Conservation (phyloP, 1,140 invertebrate species). For the Tribolium castaneum region DNA sequence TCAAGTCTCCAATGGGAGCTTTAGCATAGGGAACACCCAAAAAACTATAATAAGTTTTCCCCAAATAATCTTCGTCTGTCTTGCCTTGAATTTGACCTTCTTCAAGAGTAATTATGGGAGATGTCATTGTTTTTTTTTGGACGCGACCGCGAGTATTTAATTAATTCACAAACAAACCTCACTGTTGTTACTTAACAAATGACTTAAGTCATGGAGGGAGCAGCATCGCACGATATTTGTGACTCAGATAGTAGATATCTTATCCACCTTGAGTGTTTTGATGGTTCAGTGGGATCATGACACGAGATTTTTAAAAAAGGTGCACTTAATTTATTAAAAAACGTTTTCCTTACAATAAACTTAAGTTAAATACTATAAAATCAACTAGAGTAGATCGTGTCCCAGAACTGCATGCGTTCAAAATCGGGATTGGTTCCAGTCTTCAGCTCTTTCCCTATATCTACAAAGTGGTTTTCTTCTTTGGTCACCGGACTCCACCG, state of each 20-base stretch:
- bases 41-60: slow-evolving; percentile 66
- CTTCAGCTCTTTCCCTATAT: slow-evolving; percentile 53
- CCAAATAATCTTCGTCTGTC: slow-evolving; percentile 56
- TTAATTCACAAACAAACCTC: neutral
- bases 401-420: slow-evolving; percentile 56
- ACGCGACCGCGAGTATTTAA: neutral
- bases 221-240: too few species aligned
- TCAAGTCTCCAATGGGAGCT: slow-evolving; percentile 72
- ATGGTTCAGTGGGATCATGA: too few species aligned
- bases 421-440: slow-evolving; percentile 50
- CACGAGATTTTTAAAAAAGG: too few species aligned
- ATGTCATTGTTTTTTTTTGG: neutral
- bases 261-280: too few species aligned
- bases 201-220: too few species aligned
- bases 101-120: slow-evolving; percentile 31
- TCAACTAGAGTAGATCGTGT: slow-evolving; percentile 41
- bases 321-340: neutral
- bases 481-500: slow-evolving; percentile 45
- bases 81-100: slow-evolving; percentile 57
- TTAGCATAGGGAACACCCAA: slow-evolving; percentile 78
- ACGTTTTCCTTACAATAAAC: neutral
- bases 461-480: slow-evolving; percentile 51
- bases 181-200: neutral
- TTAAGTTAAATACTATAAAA: neutral
- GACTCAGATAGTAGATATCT: too few species aligned